Conservation (phyloP, 1,140 invertebrate species). For the Rhizoglyphus robini region DNA sequence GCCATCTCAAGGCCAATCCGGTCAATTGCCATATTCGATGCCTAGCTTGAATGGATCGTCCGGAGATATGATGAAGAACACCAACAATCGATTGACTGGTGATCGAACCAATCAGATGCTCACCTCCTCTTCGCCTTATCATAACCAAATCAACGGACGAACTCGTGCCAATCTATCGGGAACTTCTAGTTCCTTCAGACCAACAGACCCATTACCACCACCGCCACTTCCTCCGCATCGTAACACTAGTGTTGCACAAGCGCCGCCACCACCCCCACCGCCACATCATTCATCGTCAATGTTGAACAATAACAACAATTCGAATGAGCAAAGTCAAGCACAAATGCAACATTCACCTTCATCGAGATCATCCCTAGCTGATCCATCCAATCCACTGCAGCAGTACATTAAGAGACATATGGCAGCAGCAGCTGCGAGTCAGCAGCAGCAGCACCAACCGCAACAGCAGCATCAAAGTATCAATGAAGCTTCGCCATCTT, state of each 20-base stretch:
- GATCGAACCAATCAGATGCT: not conserved
- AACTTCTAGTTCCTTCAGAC: not conserved
- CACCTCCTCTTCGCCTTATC: not conserved
- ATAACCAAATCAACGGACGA: not conserved
- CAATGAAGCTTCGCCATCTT: slow-evolving; percentile 32
- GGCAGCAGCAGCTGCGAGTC: not conserved
- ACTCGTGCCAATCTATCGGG: not conserved
- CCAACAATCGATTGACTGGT: not conserved
- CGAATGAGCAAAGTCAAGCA: not conserved
- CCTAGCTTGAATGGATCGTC: not conserved
- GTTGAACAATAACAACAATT: too few species aligned
- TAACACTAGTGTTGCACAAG: not conserved
- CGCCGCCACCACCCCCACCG: slow-evolving; percentile 29
- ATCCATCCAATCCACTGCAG: not conserved
- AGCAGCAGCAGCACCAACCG: not conserved
- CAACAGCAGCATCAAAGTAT: slow-evolving; percentile 21
- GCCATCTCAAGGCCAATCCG: not conserved
- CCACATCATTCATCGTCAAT: too few species aligned
- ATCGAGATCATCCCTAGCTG: not conserved
- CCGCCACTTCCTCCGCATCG: not conserved
- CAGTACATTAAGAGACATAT: not conserved
- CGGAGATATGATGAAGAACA: not conserved
- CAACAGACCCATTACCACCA: not conserved
- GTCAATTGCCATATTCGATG: not conserved
- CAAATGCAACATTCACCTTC: slow-evolving; percentile 22